Evolutionary conservation across 2,797 vertebrate genomes (phyloP).

Genomic region (Stomatorhinus walkeri): DNA sequence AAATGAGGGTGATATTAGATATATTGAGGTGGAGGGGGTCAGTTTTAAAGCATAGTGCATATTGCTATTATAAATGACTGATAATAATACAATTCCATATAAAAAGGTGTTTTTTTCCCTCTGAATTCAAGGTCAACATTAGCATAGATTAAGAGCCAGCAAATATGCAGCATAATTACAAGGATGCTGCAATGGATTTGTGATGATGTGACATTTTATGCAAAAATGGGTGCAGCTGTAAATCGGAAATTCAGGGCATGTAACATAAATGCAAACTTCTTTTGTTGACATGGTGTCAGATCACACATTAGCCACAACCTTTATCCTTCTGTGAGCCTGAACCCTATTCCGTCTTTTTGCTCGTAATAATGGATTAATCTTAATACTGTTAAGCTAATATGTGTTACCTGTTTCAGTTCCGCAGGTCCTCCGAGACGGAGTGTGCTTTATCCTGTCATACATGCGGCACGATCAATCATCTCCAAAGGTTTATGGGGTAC

Average conservation of each 20-base stretch:
- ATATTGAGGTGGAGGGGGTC: not conserved
- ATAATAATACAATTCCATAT: not conserved
- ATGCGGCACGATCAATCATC: not conserved
- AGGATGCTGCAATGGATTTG: not conserved
- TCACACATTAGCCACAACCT: not conserved
- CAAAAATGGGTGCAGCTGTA: not conserved
- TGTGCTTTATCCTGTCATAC: not conserved
- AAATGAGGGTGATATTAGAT: not conserved
- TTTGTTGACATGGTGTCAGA: not conserved
- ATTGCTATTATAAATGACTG: not conserved
- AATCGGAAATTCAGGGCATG: not conserved
- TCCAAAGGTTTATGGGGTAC: not conserved
- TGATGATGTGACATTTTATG: not conserved
- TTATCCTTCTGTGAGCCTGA: not conserved
- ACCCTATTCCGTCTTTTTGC: not conserved
- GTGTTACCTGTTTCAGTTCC: too few species aligned
- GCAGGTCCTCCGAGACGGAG: not conserved
- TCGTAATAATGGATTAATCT: not conserved
- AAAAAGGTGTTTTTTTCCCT: not conserved
- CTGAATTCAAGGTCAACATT: not conserved
- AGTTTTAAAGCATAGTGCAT: not conserved
- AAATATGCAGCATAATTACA: not conserved
- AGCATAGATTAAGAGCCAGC: not conserved
- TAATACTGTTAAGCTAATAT: not conserved
- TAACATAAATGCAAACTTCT: not conserved